Evolutionary conservation across 1,140 invertebrate species (phyloP), one percentile per base, ranked within the genome.

Genomic region (Diachasmimorpha longicaudata): DNA sequence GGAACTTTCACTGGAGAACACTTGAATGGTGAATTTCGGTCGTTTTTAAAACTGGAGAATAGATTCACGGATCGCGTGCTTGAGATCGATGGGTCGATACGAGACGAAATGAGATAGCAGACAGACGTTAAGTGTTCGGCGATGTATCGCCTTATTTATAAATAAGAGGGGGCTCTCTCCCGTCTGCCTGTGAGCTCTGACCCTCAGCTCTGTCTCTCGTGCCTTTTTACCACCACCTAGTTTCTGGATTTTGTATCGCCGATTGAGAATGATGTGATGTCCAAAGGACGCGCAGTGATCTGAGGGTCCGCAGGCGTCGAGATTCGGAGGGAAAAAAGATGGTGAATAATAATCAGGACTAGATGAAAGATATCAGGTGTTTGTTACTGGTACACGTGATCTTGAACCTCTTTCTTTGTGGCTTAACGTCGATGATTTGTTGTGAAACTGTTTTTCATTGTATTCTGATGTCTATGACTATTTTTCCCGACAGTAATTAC

Each of bases 171-270:
- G 74, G 48, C 63, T 73, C 75, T 70, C 39, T 23, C 42, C 44
- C 58, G 73, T 77, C 81, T 6, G 58, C 4, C 13, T 19, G 2
- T 78, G 79, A 81, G 80, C 81, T 81, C 58, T 83, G 82, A 83
- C 80, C 82, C 81, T 80, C 82, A 67, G 44, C 23, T 11, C n/a
- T 13, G 19, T 23, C 23, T 25, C 23, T 63, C 23, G 8, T 63
- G 19, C n/a, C 23, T 63, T 63, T 63, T 63, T 63, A 23, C 23
- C 69, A 44, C 16, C 67, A 44, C 71, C 37, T 63, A 48, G 23
- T 37, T 70, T 39, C 37, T 11, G n/a, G 31, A 52, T 74, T 74
- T 77, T 42, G 58, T 23, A 37, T 63, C 58, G 46, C 31, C 55
- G 19, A 70, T 75, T 63, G 16, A 36, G 69, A 75, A 75, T 69